These are phyloP conservation scores for Sparidentex hasta DNA, from an alignment of 2,797 vertebrate species.

Conservation along the genomic window DNA sequence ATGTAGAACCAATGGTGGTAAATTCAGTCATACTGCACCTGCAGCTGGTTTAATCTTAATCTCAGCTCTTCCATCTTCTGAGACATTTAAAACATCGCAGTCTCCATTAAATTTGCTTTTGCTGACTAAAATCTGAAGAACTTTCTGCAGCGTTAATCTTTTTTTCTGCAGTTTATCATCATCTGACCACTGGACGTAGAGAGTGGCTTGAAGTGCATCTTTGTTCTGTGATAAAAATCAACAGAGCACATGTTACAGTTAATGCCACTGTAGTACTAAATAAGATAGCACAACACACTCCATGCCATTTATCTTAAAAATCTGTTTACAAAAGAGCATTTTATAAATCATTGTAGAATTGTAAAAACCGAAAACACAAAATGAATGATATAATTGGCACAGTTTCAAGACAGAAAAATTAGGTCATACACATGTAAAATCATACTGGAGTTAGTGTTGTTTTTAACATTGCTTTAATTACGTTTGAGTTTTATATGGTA, in stretches of 20 bases:
- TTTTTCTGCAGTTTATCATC: fast-evolving
- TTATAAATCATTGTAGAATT: neutral
- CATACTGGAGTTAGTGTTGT: neutral
- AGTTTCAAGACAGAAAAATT: neutral
- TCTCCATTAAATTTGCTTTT: fast-evolving
- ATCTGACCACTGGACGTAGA: slow-evolving; percentile 32
- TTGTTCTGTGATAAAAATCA: neutral
- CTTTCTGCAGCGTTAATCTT: fast-evolving
- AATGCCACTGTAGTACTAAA: neutral
- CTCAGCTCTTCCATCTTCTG: neutral
- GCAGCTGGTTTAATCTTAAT: slow-evolving; percentile 18
- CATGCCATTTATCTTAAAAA: no score
- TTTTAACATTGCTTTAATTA: neutral
- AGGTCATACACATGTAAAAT: neutral
- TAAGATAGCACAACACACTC: no score
- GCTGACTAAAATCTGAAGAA: slow-evolving; percentile 65
- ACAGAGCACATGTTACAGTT: neutral
- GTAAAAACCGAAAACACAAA: neutral
- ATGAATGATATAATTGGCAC: no score
- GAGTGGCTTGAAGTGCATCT: neutral
- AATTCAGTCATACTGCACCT: slow-evolving; percentile 56
- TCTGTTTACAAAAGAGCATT: no score
- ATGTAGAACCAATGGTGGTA: no score
- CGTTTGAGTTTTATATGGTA: neutral
- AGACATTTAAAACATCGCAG: fast-evolving